Conservation (phyloP, 2,113 vertebrate species). For the Symphodus melops region DNA sequence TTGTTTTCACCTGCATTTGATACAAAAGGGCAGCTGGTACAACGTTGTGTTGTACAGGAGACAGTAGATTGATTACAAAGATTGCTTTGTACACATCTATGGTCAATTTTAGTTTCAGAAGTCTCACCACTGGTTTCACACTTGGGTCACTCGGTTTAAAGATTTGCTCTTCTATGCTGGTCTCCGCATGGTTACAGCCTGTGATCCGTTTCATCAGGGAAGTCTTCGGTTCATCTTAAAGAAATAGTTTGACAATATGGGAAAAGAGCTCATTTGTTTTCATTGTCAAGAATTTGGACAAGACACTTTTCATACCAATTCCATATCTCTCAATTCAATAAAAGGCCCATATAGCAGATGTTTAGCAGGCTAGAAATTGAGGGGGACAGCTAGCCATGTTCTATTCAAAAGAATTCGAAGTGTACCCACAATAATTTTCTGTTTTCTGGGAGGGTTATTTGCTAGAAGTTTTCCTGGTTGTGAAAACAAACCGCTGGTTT, state of each 20-base stretch:
- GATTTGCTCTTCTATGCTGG: constrained; percentile 23
- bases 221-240: constrained; percentile 15
- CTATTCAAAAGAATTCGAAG: not conserved
- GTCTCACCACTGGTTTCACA: constrained; percentile 73
- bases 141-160: constrained; percentile 28
- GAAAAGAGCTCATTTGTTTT: not conserved
- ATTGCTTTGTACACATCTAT: constrained; percentile 31
- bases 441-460: too few relatives aligned
- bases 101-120: constrained; percentile 34
- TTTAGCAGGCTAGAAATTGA: not conserved
- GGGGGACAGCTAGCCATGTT: not conserved
- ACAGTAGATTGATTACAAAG: constrained; percentile 9
- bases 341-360: not conserved
- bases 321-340: not conserved
- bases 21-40: constrained; percentile 41
- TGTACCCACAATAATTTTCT: too few relatives aligned
- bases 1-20: constrained; percentile 30
- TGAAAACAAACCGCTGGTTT: constrained; percentile 24
- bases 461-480: not conserved
- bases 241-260: not conserved
- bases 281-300: not conserved
- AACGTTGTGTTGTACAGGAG: constrained; percentile 22
- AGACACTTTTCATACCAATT: not conserved
- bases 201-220: constrained; percentile 5
- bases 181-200: not conserved